Percentiles rank a stretch among this genome's conserved stretches.
These are phyloP conservation scores for Camelus dromedarius DNA, from an alignment of 2,113 vertebrate species.

Conservation along the genomic window DNA sequence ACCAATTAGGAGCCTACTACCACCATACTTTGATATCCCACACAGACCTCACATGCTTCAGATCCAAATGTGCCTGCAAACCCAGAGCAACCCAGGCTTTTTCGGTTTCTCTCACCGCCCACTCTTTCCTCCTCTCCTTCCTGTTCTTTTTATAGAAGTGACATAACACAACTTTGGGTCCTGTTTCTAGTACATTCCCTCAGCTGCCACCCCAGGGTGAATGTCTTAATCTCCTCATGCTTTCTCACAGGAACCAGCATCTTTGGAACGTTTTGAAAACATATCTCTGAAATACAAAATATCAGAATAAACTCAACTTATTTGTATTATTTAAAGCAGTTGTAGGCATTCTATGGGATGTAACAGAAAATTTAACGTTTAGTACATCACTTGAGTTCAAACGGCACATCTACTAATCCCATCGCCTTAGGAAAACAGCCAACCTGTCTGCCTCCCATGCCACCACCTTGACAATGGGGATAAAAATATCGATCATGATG, in stretches of 20 bases:
- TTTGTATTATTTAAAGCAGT: neutral
- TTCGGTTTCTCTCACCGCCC: neutral
- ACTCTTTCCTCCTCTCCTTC: neutral
- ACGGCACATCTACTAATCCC: neutral
- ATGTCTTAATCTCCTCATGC: neutral
- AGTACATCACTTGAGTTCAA: neutral
- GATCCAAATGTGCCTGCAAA: neutral
- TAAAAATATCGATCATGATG: neutral
- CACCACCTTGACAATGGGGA: neutral
- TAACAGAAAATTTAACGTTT: neutral
- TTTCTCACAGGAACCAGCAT: neutral
- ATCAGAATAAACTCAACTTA: neutral
- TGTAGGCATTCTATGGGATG: neutral
- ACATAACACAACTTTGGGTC: neutral
- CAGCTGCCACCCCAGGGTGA: neutral
- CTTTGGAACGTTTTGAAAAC: neutral
- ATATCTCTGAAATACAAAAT: neutral
- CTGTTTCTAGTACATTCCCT: neutral
- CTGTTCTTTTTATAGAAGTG: neutral
- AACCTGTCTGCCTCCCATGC: neutral
- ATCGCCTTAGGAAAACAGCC: no score
- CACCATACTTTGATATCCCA: neutral
- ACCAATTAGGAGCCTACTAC: neutral
- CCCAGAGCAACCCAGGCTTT: neutral
- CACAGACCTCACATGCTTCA: neutral